phyloP scores from a whole-genome alignment of 2,888 invertebrate species.

The Melanostoma scalare region DNA sequence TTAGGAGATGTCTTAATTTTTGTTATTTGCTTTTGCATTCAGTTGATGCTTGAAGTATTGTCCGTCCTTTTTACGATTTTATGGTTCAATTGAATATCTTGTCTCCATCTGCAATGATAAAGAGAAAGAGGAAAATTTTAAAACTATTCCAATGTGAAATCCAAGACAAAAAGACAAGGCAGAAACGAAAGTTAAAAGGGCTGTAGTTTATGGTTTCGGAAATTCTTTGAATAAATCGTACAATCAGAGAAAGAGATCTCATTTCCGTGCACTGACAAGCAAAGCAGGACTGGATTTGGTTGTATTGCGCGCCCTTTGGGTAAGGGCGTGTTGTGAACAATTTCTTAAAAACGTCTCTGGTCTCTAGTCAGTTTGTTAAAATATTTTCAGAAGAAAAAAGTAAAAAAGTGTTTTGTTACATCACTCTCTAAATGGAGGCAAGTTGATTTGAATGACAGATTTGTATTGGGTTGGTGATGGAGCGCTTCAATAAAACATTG shows the following conservation, averaged over 20 bases:
- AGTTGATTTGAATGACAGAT: too few species aligned
- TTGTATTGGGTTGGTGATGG: too few species aligned
- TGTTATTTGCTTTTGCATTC: neutral
- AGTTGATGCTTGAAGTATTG: neutral
- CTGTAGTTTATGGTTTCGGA: conserved; percentile 16
- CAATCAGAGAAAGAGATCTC: conserved; percentile 4
- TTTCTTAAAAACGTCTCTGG: too few species aligned
- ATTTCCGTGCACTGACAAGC: neutral
- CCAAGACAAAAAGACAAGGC: conserved; percentile 35
- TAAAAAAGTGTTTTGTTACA: too few species aligned
- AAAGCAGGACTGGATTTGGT: neutral
- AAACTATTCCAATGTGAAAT: conserved; percentile 66
- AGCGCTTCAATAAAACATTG: too few species aligned
- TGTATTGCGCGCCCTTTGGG: neutral
- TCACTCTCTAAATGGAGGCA: too few species aligned
- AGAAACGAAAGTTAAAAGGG: conserved; percentile 15
- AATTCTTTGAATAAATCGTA: conserved; percentile 24
- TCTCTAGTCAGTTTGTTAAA: too few species aligned
- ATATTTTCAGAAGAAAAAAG: too few species aligned
- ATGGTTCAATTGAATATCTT: conserved; percentile 12
- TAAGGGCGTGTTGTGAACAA: neutral
- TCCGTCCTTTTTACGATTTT: neutral
- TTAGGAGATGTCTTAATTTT: conserved; percentile 29
- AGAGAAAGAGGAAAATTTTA: conserved; percentile 32
- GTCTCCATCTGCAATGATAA: conserved; percentile 42